A percentile compares a stretch with the other conserved stretches of the same genome.
These are phyloP conservation scores for Ypsolopha scabrella DNA, from an alignment of 2,888 invertebrate genomes.

Conservation along the genomic window DNA sequence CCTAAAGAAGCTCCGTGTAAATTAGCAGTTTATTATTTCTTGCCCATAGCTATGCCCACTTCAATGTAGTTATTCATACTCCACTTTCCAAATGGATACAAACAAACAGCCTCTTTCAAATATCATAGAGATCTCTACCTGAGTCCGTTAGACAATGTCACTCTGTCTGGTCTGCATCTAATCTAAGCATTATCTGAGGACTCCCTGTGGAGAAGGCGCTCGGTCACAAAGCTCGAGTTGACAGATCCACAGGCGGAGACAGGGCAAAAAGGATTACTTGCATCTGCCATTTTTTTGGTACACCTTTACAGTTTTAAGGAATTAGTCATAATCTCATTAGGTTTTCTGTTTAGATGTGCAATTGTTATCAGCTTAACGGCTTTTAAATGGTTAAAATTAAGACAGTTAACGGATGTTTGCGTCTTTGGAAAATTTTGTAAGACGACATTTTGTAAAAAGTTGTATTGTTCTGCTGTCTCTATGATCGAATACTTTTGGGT, in stretches of 20 bases:
- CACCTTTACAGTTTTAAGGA: conserved; percentile 33
- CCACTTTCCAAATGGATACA: not conserved
- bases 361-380: conserved; percentile 18
- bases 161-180: conserved; percentile 60
- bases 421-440: not conserved
- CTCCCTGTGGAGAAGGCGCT: conserved; percentile 54
- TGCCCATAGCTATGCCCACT: too few species aligned
- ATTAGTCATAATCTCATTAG: conserved; percentile 55
- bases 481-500: too few species aligned
- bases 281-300: conserved; percentile 39
- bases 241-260: conserved; percentile 36
- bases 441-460: too few species aligned
- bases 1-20: too few species aligned
- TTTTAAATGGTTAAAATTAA: conserved; percentile 7
- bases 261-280: conserved; percentile 47
- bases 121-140: conserved; percentile 35
- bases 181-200: conserved; percentile 58
- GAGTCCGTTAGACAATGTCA: conserved; percentile 56
- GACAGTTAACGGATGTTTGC: not conserved
- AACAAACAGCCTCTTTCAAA: not conserved
- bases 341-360: conserved; percentile 20
- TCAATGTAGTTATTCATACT: too few species aligned
- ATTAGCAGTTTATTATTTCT: too few species aligned
- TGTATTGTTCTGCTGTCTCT: too few species aligned
- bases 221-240: conserved; percentile 67